A percentile compares a stretch with the other conserved stretches of the same genome.
Evolutionary conservation across 2,888 invertebrate species (phyloP).

Genomic region (Dendrolimus houi): DNA sequence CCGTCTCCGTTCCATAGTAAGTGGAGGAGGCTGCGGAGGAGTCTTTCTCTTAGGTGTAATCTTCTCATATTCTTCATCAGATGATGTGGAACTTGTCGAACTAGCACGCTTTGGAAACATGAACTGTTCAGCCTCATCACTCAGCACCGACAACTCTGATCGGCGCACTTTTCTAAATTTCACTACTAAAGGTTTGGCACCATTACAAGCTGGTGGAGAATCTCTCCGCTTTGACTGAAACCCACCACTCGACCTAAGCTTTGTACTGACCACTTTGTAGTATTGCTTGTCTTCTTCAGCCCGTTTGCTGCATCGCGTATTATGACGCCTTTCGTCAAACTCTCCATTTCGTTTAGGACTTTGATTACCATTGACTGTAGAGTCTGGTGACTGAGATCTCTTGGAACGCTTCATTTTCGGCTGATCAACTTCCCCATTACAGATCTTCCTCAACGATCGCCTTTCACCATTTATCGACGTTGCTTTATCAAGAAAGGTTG

Average conservation of each 20-base stretch:
- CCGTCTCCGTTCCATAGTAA: conserved; percentile 41
- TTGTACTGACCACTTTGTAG: conserved; percentile 84
- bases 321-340: conserved; percentile 44
- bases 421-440: conserved; percentile 49
- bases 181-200: conserved; percentile 78
- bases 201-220: conserved; percentile 71
- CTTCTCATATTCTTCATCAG: conserved; percentile 71
- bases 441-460: conserved; percentile 49
- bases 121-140: conserved; percentile 91
- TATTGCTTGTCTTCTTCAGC: conserved; percentile 65
- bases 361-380: conserved; percentile 34
- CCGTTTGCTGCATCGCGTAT: conserved; percentile 49
- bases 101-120: conserved; percentile 86
- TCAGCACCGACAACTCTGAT: conserved; percentile 84
- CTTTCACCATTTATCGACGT: conserved; percentile 58
- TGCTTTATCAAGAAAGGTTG: conserved; percentile 80
- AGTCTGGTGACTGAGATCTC: conserved; percentile 46
- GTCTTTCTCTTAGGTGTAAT: conserved; percentile 55
- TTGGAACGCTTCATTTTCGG: conserved; percentile 37
- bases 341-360: conserved; percentile 48
- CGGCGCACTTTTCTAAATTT: conserved; percentile 85
- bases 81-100: conserved; percentile 67
- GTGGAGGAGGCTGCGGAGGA: conserved; percentile 42
- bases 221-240: conserved; percentile 47
- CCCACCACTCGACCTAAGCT: conserved; percentile 78